These are phyloP conservation scores for Diabrotica virgifera DNA, from an alignment of 1,140 invertebrate species.

Conservation along the genomic window DNA sequence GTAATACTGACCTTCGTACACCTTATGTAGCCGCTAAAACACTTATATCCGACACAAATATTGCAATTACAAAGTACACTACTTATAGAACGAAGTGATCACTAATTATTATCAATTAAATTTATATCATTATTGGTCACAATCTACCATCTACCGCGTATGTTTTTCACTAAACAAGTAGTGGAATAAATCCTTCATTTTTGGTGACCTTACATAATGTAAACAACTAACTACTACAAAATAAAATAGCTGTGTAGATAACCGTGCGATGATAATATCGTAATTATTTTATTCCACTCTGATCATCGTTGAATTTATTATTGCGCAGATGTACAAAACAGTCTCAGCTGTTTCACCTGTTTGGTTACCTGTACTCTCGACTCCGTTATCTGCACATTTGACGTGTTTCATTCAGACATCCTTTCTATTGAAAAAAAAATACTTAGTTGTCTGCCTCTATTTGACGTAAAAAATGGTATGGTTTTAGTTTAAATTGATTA, in stretches of 20 bases:
- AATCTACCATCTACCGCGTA: no score
- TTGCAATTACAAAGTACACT: no score
- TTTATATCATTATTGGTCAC: no score
- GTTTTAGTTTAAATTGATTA: neutral
- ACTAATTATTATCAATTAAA: no score
- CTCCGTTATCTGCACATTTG: neutral
- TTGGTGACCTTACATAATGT: neutral
- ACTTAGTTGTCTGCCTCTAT: no score
- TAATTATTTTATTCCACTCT: neutral
- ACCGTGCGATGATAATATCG: neutral
- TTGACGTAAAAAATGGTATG: constrained; percentile 9
- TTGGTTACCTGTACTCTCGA: constrained; percentile 6
- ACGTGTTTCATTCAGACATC: neutral
- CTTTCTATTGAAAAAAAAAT: no score
- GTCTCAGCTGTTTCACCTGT: constrained; percentile 3
- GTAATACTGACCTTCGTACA: no score
- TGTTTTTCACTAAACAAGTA: neutral
- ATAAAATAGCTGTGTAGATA: neutral
- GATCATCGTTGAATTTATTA: constrained; percentile 12
- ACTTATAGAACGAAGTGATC: no score
- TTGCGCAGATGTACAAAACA: constrained; percentile 1
- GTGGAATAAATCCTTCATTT: neutral
- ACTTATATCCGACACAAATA: no score
- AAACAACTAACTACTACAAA: neutral
- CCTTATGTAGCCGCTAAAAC: no score